phyloP scores from a whole-genome alignment of 2,797 vertebrate genomes.

The Pseudotriccus pelzelni region DNA sequence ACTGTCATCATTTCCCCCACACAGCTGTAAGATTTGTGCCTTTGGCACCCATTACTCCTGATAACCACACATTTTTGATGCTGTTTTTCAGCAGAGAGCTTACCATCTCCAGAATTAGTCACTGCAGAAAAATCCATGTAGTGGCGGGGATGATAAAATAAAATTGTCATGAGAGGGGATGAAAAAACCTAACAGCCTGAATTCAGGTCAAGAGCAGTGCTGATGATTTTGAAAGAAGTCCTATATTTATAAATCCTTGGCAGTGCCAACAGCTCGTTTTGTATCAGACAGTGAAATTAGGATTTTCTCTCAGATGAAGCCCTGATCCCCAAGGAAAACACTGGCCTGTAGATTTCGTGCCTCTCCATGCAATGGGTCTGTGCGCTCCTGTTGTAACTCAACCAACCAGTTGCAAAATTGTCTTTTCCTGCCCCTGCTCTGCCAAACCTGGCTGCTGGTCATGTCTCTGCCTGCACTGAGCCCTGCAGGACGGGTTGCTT shows the following conservation, averaged over 20 bases:
- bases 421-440: background rate
- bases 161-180: constrained; percentile 18
- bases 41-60: constrained; percentile 37
- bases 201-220: constrained; percentile 46
- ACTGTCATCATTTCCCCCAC: background rate
- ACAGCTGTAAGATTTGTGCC: constrained; percentile 20
- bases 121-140: constrained; percentile 34
- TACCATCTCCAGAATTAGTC: constrained; percentile 53
- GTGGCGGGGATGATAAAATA: constrained; percentile 16
- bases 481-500: background rate
- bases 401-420: background rate
- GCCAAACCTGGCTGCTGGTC: background rate
- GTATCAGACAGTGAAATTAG: background rate
- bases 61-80: constrained; percentile 27
- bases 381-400: background rate
- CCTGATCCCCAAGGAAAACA: background rate
- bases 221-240: background rate
- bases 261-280: background rate
- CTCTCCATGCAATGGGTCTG: background rate
- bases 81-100: constrained; percentile 7
- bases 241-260: background rate
- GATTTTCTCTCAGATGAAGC: background rate
- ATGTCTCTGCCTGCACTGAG: background rate
- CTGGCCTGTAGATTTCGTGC: background rate
- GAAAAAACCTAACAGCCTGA: constrained; percentile 4